Conservation (phyloP, 2,113 vertebrate species). For the Scortum barcoo region DNA sequence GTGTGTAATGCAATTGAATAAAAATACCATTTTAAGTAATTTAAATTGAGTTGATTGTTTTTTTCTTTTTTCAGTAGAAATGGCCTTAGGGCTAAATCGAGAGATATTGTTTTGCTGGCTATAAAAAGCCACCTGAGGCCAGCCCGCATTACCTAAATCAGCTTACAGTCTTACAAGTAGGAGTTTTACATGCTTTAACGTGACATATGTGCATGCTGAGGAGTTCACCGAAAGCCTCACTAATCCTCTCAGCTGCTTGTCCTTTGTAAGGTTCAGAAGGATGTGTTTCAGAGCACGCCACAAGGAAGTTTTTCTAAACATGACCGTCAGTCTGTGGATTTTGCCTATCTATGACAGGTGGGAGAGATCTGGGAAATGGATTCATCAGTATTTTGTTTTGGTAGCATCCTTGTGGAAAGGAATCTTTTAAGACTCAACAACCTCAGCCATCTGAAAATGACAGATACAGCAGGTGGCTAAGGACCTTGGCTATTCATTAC, state of each 20-base stretch:
- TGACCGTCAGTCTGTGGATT: slow-evolving; percentile 61
- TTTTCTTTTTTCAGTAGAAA: not conserved
- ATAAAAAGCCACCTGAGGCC: slow-evolving; percentile 79
- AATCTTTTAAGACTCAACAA: slow-evolving; percentile 50
- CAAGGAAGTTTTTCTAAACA: slow-evolving; percentile 44
- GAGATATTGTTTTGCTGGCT: slow-evolving; percentile 66
- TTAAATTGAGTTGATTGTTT: not conserved
- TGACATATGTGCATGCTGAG: slow-evolving; percentile 89
- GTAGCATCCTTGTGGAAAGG: slow-evolving; percentile 24
- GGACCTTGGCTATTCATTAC: slow-evolving; percentile 54
- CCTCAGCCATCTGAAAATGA: slow-evolving; percentile 73
- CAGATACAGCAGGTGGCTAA: slow-evolving; percentile 78
- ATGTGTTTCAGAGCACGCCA: slow-evolving; percentile 44
- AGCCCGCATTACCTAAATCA: slow-evolving; percentile 90
- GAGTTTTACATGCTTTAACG: slow-evolving; percentile 81
- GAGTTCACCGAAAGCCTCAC: slow-evolving; percentile 81
- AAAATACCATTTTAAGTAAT: not conserved
- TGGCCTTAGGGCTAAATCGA: slow-evolving; percentile 14
- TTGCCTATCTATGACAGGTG: slow-evolving; percentile 24
- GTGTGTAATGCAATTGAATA: not conserved
- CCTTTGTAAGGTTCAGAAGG: slow-evolving; percentile 64
- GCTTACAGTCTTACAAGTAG: slow-evolving; percentile 89
- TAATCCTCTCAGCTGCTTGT: slow-evolving; percentile 87
- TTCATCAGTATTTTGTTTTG: slow-evolving; percentile 54
- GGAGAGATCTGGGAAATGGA: slow-evolving; percentile 64